A percentile compares a stretch with the other conserved stretches of the same genome.
phyloP scores from a whole-genome alignment of 1,140 invertebrate genomes.

The Paramacrobiotus metropolitanus region DNA sequence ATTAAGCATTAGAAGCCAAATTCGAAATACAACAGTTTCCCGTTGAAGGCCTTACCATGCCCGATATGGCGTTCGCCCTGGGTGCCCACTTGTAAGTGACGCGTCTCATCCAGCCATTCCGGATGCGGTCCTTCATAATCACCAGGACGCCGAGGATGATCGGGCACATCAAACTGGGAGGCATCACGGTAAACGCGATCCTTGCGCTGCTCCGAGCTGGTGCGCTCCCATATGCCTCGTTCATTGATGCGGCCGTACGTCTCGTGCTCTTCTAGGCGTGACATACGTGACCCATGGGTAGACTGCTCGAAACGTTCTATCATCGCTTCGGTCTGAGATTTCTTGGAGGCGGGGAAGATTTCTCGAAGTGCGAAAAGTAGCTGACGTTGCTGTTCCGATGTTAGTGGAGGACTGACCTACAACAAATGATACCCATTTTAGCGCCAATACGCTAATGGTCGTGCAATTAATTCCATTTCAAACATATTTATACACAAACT shows the following conservation, averaged over 20 bases:
- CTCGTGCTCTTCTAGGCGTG: background rate
- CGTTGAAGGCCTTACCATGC: constrained; percentile 5
- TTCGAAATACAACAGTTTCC: too few species aligned
- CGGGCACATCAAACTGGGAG: too few species aligned
- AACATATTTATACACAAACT: too few species aligned
- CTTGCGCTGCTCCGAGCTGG: too few species aligned
- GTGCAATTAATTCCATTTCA: too few species aligned
- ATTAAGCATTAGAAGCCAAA: too few species aligned
- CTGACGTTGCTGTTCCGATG: background rate
- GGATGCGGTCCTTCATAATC: too few species aligned
- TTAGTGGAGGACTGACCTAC: background rate
- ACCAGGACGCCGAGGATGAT: too few species aligned
- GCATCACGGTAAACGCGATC: too few species aligned
- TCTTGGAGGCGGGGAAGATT: constrained; percentile 1
- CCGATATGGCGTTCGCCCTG: background rate
- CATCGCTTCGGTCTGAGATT: background rate
- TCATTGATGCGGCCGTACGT: background rate
- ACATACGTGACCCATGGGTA: background rate
- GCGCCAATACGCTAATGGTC: too few species aligned
- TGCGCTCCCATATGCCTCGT: background rate
- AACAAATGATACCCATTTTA: too few species aligned
- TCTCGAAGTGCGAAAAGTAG: background rate
- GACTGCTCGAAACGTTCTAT: background rate
- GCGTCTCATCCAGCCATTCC: background rate
- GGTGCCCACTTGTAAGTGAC: background rate